Evolutionary conservation across 2,113 vertebrate genomes (phyloP), one percentile per base, ranked within the genome.

Genomic region (Tyrannus savana): DNA sequence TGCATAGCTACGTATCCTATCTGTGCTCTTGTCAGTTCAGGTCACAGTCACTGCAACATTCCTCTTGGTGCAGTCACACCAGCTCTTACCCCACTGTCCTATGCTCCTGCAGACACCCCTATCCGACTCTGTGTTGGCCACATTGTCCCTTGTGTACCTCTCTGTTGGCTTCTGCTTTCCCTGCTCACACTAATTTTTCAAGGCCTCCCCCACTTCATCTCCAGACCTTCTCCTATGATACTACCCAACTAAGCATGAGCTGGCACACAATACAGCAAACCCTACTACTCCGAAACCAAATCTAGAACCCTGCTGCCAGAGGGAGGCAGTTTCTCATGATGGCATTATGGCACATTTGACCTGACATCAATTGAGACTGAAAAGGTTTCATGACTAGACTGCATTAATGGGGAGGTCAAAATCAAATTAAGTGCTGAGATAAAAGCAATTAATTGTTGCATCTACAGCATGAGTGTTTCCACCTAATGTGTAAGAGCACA

Each of bases 141-240:
- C 5, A 33, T 0, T 1, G 0, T 25, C n/a, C 79, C 44, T 25
- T 33, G 3, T 10, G 8, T 10, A 8, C 0, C 0, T 33, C n/a
- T 64, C 58, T 19, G 6, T 6, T 14, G 6, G 8, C 27, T 83
- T 58, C 66, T 49, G 37, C 23, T 66, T 80, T 19, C 28, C 37
- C 58, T 47, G 31, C 33, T n/a, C 58, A 44, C 5, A 14, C 9
- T 59, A 25, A 21, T 27, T 60, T 81, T 50, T 22, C 30, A 92
- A 90, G 33, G 35, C 19, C n/a, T 31, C 25, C 41, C 17, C 4
- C 23, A 84, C 35, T 28, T 77, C 44, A 55, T 8, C 44, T 81
- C 64, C 37, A 82, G 30, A 83, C n/a, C 15, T 37, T 25, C 80
- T 63, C 18, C 55, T n/a, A 2, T 2, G 3, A 68, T 1, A 2